Percentiles rank a stretch among this genome's conserved stretches.
Evolutionary conservation across 2,797 vertebrate genomes (phyloP).

Genomic region (Cuniculus paca): DNA sequence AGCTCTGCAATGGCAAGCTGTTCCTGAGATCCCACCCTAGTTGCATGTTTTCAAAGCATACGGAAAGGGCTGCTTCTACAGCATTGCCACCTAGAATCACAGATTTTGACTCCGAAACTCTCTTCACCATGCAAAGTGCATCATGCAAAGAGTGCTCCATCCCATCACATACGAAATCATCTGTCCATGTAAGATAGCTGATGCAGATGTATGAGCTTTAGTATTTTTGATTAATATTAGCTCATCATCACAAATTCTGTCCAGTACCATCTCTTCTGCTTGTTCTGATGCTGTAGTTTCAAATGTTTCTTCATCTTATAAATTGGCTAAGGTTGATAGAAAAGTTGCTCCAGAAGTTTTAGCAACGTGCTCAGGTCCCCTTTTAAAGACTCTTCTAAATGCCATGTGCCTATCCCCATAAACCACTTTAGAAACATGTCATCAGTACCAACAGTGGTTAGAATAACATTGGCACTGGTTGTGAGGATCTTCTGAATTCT

Average conservation of each 20-base stretch:
- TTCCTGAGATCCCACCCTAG: not conserved
- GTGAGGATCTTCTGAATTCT: constrained; percentile 97
- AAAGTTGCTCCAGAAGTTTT: constrained; percentile 96
- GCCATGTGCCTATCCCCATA: constrained; percentile 96
- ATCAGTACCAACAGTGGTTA: constrained; percentile 97
- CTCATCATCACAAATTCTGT: not conserved
- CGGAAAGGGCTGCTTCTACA: not conserved
- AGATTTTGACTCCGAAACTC: not conserved
- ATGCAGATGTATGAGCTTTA: not conserved
- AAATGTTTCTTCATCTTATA: not conserved
- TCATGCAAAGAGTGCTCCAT: not conserved
- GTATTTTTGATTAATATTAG: not conserved
- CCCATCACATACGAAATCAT: not conserved
- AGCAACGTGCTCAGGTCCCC: constrained; percentile 96
- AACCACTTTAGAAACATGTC: constrained; percentile 99
- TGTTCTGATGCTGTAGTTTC: not conserved
- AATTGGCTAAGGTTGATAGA: fast-evolving
- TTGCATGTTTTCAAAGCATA: not conserved
- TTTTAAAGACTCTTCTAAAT: constrained; percentile 96
- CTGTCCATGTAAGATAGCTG: not conserved
- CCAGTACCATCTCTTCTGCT: not conserved
- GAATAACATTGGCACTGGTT: constrained; percentile 95
- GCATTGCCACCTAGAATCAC: not conserved
- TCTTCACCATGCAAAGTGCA: not conserved
- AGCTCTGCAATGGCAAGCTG: not conserved